A percentile compares a stretch with the other conserved stretches of the same genome.
Evolutionary conservation across 92 coral and sea anemone species (phyloP).

Genomic region (Paragorgia papillata): DNA sequence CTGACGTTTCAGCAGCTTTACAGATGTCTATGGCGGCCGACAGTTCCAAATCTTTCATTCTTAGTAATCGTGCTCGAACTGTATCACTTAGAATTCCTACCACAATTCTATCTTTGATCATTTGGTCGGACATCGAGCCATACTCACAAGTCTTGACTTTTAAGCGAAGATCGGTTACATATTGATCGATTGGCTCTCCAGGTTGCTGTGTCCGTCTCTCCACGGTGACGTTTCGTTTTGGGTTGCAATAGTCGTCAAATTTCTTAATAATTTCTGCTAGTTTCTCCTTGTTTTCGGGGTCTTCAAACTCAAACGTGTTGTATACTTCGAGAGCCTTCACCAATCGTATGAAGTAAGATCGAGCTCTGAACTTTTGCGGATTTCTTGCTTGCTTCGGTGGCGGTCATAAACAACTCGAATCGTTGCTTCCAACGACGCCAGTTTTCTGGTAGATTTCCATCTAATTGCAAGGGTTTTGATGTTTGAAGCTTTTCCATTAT

Average conservation of each 20-base stretch:
- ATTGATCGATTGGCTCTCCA: slow-evolving; percentile 15
- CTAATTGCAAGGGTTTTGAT: background rate
- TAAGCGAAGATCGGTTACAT: background rate
- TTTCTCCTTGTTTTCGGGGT: slow-evolving; percentile 5
- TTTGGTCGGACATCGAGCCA: background rate
- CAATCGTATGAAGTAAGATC: slow-evolving; percentile 17
- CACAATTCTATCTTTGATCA: slow-evolving; percentile 2
- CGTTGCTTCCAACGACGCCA: slow-evolving; percentile 26
- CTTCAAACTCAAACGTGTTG: slow-evolving; percentile 23
- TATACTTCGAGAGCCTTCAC: slow-evolving; percentile 26
- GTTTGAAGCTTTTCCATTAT: slow-evolving; percentile 2
- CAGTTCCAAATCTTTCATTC: background rate
- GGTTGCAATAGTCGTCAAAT: slow-evolving; percentile 10
- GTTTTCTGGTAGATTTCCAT: slow-evolving; percentile 27
- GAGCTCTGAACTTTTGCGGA: background rate
- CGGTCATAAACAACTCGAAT: slow-evolving; percentile 5
- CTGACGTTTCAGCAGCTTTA: slow-evolving; percentile 6
- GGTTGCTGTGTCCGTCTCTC: background rate
- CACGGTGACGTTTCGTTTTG: background rate
- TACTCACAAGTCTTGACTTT: background rate
- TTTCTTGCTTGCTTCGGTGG: slow-evolving; percentile 14
- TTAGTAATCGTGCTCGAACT: slow-evolving; percentile 14
- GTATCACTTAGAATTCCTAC: background rate
- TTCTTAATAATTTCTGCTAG: slow-evolving; percentile 6
- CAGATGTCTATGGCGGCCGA: slow-evolving; percentile 14